Evolutionary conservation across 2,113 vertebrate species (phyloP).

Genomic region (Scalopus aquaticus): DNA sequence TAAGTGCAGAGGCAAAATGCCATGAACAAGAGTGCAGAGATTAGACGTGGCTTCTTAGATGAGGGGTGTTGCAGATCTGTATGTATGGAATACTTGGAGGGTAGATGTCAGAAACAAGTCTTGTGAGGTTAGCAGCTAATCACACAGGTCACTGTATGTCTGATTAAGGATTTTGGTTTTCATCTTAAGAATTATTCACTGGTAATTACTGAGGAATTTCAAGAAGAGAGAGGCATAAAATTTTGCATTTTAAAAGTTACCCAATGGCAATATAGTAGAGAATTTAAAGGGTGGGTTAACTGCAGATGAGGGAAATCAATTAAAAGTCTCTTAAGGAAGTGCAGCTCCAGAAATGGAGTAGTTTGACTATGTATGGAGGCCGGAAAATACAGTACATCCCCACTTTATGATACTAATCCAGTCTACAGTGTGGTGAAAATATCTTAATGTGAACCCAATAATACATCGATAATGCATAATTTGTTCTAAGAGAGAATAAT

Average conservation of each 20-base stretch:
- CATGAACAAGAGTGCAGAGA: not conserved
- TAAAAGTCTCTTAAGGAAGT: not conserved
- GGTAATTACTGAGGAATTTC: not conserved
- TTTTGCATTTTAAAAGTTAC: not conserved
- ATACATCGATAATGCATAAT: no score
- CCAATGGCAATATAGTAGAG: not conserved
- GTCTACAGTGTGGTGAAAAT: no score
- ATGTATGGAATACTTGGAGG: not conserved
- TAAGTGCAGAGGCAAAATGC: not conserved
- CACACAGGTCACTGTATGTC: not conserved
- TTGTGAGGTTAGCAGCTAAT: not conserved
- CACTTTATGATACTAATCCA: no score
- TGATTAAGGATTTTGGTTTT: not conserved
- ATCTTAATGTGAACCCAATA: no score
- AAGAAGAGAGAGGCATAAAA: not conserved
- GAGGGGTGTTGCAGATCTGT: not conserved
- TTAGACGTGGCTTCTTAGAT: not conserved
- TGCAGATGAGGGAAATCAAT: not conserved
- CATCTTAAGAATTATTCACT: not conserved
- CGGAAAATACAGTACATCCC: no score
- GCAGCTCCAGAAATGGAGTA: not conserved
- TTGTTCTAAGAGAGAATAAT: no score
- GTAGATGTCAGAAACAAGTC: not conserved
- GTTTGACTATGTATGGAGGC: no score
- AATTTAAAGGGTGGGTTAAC: not conserved